Evolutionary conservation across 2,888 invertebrate genomes (phyloP), one percentile per base, ranked within the genome.

Genomic region (Willowsia nigromaculata): DNA sequence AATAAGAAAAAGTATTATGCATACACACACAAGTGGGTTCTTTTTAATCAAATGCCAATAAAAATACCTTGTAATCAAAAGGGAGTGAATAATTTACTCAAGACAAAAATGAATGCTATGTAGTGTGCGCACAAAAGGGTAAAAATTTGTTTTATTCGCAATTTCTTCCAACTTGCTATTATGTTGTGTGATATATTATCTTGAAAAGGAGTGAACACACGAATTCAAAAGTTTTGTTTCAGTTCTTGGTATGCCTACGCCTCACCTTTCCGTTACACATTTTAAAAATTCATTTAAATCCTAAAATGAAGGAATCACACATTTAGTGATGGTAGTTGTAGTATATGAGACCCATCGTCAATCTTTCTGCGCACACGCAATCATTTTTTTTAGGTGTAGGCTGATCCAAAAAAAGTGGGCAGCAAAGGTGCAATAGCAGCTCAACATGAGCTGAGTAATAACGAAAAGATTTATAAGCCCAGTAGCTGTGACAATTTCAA

Each of bases 401-500:
- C 68, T 68, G 59, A 2, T 27, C 25, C 11, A 1, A n/a, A 22
- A 22, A 59, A 53, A 53, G 53, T 68, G 18, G 68, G 33, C 37
- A 68, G 68, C n/a, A n/a, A 11, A 37, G 62, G 37, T 37, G 68
- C 15, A 68, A 37, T 7, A 37, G 22, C 27, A 30, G 62, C 22
- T 27, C 62, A 62, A 56, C 33, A 56, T 43, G 53, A 71, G 68
- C 40, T 30, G 25, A 0, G 25, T 22, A 65, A 71, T 50, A 27
- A 37, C 33, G 47, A 71, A 9, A 18, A 50, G 33, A 74, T 71
- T 74, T 71, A 87, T 87, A 81, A 88, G 22, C 50, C 83, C 83
- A 88, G 88, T 74, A 82, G 88, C 76, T 87, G 88, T 83, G 88
- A 88, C 88, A 88, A 88, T 88, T 88, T 88, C 88, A 88, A 88